phyloP scores from a whole-genome alignment of 2,113 vertebrate species.

The Platysteira castanea region DNA sequence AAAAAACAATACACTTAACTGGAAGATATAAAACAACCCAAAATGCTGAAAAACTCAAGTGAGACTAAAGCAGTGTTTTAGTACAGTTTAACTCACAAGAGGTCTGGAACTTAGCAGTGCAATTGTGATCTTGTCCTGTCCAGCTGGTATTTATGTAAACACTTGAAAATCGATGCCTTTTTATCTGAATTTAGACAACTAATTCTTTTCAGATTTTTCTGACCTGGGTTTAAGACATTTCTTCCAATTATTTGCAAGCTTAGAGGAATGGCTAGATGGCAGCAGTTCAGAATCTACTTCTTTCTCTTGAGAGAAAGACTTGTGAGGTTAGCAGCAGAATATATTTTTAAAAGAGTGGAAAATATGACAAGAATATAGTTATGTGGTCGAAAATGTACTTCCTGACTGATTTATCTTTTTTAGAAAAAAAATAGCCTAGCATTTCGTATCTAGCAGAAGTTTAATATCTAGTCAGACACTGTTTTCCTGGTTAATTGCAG shows the following conservation, averaged over 20 bases:
- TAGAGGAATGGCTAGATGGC: neutral
- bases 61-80: neutral
- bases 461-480: neutral
- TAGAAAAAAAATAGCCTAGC: neutral
- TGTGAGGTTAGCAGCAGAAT: neutral
- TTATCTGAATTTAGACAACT: neutral
- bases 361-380: neutral
- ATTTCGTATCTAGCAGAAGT: neutral
- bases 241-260: neutral
- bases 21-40: neutral
- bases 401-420: neutral
- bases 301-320: neutral
- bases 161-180: neutral
- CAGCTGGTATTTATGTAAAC: neutral
- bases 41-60: neutral
- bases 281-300: constrained; percentile 6
- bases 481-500: neutral
- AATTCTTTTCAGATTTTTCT: neutral
- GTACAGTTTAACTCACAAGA: neutral
- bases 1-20: neutral
- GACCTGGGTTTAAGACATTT: neutral
- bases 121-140: neutral
- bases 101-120: constrained; percentile 19
- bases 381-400: neutral
- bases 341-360: neutral